phyloP scores from a whole-genome alignment of 53 echinoderm and acorn worm genomes.

The Holothuria scabra region DNA sequence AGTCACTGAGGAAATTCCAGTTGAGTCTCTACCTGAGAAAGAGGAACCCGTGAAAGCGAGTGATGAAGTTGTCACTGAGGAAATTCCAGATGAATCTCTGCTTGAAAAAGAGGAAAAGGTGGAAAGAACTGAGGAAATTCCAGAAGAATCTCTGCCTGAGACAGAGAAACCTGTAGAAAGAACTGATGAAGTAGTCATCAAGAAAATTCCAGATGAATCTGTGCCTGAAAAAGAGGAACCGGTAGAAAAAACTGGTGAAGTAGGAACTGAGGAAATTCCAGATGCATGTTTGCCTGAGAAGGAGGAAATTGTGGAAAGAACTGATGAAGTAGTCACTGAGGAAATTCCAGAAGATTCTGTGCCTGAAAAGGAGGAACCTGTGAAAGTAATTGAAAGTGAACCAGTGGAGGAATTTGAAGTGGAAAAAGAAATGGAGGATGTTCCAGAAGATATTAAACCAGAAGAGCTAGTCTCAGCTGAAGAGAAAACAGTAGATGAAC shows the following conservation, averaged over 20 bases:
- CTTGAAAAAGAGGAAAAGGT: not conserved
- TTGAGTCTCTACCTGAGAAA: not conserved
- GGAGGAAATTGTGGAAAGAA: not conserved
- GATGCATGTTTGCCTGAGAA: not conserved
- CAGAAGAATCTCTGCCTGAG: no score
- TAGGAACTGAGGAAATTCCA: not conserved
- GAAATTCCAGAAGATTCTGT: slow-evolving; percentile 1
- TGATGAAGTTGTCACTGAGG: no score
- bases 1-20: slow-evolving; percentile 19
- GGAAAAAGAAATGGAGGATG: not conserved
- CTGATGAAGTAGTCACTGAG: not conserved
- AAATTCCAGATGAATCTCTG: no score
- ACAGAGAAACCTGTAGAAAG: no score
- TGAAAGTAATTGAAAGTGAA: not conserved
- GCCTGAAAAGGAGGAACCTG: not conserved
- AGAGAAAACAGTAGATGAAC: no score
- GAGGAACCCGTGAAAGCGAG: not conserved
- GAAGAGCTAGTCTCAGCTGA: slow-evolving; percentile 2
- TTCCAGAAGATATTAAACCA: not conserved
- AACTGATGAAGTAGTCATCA: no score
- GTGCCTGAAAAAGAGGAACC: no score
- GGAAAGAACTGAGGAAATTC: not conserved
- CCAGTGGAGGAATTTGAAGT: not conserved
- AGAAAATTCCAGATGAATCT: no score
- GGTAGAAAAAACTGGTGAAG: no score